phyloP scores from a whole-genome alignment of 1,140 invertebrate species.

The Panagrolaimus sp. region DNA sequence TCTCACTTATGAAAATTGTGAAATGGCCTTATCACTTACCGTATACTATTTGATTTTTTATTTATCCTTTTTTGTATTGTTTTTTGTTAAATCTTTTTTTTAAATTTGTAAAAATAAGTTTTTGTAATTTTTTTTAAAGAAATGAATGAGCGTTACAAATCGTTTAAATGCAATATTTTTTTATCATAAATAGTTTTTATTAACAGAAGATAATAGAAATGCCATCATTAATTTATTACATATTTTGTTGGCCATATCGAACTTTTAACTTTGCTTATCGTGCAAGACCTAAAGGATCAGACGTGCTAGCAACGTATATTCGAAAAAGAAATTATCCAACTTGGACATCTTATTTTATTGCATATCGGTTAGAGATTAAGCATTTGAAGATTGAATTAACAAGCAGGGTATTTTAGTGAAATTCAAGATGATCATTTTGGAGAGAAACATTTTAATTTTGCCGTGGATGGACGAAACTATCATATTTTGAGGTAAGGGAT shows the following conservation, averaged over 20 bases:
- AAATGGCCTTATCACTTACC: too few relatives aligned
- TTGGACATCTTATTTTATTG: slow-evolving; percentile 73
- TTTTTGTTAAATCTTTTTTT: too few relatives aligned
- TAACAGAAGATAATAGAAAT: background rate
- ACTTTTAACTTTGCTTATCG: slow-evolving; percentile 32
- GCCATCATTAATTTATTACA: slow-evolving; percentile 29
- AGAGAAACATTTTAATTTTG: slow-evolving; percentile 83
- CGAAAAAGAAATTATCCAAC: slow-evolving; percentile 74
- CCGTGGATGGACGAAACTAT: slow-evolving; percentile 69
- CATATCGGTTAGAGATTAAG: slow-evolving; percentile 64
- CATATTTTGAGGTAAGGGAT: slow-evolving; percentile 67
- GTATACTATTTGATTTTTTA: too few relatives aligned
- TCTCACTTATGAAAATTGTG: too few relatives aligned
- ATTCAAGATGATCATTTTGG: slow-evolving; percentile 74
- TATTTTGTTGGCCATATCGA: slow-evolving; percentile 41
- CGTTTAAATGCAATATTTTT: background rate
- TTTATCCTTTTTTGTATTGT: too few relatives aligned
- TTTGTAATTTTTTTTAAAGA: too few relatives aligned
- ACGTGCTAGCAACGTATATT: slow-evolving; percentile 77
- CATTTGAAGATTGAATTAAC: slow-evolving; percentile 55
- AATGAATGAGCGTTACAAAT: too few relatives aligned
- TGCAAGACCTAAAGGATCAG: slow-evolving; percentile 59
- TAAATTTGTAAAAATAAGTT: too few relatives aligned
- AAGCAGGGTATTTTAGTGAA: slow-evolving; percentile 20
- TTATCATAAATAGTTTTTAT: background rate